Evolutionary conservation across 2,888 invertebrate genomes (phyloP).

Genomic region (Punctoribates punctum): DNA sequence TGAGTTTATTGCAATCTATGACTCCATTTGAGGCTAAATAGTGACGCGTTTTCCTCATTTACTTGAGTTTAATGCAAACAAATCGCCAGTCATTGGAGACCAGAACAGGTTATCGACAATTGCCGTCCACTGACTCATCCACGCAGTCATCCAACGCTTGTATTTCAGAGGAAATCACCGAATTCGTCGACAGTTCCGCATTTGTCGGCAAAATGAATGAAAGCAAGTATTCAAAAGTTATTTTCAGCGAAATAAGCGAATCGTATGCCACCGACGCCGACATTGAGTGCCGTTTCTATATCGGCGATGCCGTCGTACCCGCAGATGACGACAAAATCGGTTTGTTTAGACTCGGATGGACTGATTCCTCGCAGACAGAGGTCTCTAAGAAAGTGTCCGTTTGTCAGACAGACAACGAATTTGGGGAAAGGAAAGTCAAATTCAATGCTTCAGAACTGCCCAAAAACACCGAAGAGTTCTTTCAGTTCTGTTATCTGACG

Average conservation of each 20-base stretch:
- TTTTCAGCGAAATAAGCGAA: slow-evolving; percentile 22
- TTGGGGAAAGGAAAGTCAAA: not conserved
- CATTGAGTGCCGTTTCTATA: not conserved
- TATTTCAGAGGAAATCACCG: too few species aligned
- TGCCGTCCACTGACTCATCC: too few species aligned
- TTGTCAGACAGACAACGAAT: not conserved
- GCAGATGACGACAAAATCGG: not conserved
- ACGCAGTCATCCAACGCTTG: too few species aligned
- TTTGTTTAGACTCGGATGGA: slow-evolving; percentile 6
- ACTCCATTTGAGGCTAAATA: too few species aligned
- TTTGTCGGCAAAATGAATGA: too few species aligned
- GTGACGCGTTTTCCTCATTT: too few species aligned
- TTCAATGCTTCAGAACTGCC: not conserved
- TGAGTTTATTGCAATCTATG: too few species aligned
- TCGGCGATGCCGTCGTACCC: not conserved
- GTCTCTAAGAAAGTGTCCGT: not conserved
- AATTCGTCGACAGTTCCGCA: too few species aligned
- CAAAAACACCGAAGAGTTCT: slow-evolving; percentile 25
- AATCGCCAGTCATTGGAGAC: too few species aligned
- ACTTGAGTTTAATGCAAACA: too few species aligned
- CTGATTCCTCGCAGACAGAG: not conserved
- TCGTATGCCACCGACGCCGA: slow-evolving; percentile 24
- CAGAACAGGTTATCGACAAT: too few species aligned
- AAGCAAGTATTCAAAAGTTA: slow-evolving; percentile 26
- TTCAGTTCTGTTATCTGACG: slow-evolving; percentile 40